Evolutionary conservation across 2,113 vertebrate species (phyloP).

Genomic region (Scytalopus superciliaris): DNA sequence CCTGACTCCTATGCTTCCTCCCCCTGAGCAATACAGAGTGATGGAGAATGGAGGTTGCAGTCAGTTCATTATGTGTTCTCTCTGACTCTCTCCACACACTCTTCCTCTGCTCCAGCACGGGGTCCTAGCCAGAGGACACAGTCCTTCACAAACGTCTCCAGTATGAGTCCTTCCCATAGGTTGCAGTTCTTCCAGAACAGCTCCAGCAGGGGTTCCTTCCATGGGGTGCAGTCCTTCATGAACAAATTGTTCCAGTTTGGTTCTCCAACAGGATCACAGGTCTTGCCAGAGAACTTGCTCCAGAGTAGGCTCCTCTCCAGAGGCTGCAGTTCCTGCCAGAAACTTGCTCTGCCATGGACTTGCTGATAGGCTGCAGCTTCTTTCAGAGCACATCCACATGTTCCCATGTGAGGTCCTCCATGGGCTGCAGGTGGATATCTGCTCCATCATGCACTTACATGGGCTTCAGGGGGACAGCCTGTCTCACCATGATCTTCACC

Average conservation of each 20-base stretch:
- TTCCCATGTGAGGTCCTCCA: rapidly evolving
- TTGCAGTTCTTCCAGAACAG: neutral
- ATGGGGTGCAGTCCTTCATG: neutral
- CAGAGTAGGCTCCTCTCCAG: rapidly evolving
- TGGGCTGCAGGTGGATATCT: neutral
- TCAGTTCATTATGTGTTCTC: neutral
- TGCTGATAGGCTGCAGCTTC: neutral
- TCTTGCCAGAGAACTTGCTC: neutral
- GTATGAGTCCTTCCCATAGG: neutral
- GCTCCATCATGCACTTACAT: neutral
- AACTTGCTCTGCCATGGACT: rapidly evolving
- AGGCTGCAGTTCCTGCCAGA: neutral
- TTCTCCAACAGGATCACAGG: neutral
- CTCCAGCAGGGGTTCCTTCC: neutral
- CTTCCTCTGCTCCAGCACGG: neutral
- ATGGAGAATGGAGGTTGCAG: neutral
- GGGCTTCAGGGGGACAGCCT: neutral
- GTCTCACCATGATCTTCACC: neutral
- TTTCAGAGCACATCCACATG: neutral
- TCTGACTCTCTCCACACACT: neutral
- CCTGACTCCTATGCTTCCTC: neutral
- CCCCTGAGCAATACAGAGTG: neutral
- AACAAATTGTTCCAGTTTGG: neutral
- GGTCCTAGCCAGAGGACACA: rapidly evolving
- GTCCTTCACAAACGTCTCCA: neutral